These are phyloP conservation scores for Stegophylla sp. DNA, from an alignment of 2,888 invertebrate species.

Conservation along the genomic window DNA sequence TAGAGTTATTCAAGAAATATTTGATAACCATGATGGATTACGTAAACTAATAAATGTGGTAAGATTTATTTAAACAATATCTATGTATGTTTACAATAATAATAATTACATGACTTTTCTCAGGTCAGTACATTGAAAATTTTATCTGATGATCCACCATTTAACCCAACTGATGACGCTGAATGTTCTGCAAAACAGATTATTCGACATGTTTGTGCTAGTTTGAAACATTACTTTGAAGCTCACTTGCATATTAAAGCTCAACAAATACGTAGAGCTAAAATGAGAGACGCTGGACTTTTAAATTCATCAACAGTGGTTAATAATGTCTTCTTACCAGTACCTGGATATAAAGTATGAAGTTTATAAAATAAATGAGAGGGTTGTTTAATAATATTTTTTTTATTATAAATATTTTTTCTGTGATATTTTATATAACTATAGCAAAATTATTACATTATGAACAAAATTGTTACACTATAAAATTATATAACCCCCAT, in stretches of 20 bases:
- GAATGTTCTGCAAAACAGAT: constrained; percentile 89
- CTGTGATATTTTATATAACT: too few species aligned
- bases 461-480: too few species aligned
- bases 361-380: constrained; percentile 4
- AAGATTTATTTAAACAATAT: constrained; percentile 63
- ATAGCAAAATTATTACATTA: too few species aligned
- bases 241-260: constrained; percentile 84
- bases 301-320: constrained; percentile 24
- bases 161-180: constrained; percentile 78
- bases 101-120: constrained; percentile 60
- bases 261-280: constrained; percentile 71
- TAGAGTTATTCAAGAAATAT: constrained; percentile 89
- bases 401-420: too few species aligned
- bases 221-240: constrained; percentile 88
- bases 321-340: constrained; percentile 18
- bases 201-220: constrained; percentile 87
- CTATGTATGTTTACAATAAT: neutral
- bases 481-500: too few species aligned
- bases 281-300: constrained; percentile 60
- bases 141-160: constrained; percentile 69
- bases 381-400: too few species aligned
- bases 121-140: constrained; percentile 87
- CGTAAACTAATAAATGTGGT: constrained; percentile 93
- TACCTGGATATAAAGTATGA: constrained; percentile 59
- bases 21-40: constrained; percentile 92